phyloP scores from a whole-genome alignment of 1,140 invertebrate genomes.

The Diprion similis region DNA sequence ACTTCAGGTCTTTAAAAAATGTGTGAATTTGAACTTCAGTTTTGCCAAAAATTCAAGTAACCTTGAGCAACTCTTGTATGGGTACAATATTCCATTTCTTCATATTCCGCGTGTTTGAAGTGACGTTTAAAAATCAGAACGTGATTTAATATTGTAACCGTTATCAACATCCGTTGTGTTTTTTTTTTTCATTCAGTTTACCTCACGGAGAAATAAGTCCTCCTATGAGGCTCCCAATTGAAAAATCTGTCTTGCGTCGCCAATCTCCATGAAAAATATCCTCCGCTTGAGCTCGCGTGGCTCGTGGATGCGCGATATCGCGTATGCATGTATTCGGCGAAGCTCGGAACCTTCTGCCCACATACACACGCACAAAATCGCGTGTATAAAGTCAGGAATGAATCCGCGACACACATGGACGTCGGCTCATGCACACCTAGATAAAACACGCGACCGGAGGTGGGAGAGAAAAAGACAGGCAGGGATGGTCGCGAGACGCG shows the following conservation, averaged over 20 bases:
- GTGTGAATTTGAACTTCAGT: no score
- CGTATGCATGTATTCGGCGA: neutral
- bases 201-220: neutral
- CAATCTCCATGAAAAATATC: conserved; percentile 26
- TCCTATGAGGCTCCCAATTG: conserved; percentile 11
- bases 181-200: neutral
- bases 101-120: no score
- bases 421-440: no score
- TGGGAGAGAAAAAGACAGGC: neutral
- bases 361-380: neutral
- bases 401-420: neutral
- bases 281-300: conserved; percentile 6
- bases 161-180: no score
- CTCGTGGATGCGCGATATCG: neutral
- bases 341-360: neutral
- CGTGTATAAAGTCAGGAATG: neutral
- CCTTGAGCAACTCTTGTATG: no score
- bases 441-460: no score
- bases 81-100: no score
- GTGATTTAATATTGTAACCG: no score
- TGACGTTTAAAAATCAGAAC: no score
- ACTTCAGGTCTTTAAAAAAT: no score
- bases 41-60: no score
- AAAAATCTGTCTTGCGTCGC: conserved; percentile 25
- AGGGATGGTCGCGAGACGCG: conserved; percentile 30